phyloP scores from a whole-genome alignment of 1,140 invertebrate genomes.

The Trypoxylus dichotomus region DNA sequence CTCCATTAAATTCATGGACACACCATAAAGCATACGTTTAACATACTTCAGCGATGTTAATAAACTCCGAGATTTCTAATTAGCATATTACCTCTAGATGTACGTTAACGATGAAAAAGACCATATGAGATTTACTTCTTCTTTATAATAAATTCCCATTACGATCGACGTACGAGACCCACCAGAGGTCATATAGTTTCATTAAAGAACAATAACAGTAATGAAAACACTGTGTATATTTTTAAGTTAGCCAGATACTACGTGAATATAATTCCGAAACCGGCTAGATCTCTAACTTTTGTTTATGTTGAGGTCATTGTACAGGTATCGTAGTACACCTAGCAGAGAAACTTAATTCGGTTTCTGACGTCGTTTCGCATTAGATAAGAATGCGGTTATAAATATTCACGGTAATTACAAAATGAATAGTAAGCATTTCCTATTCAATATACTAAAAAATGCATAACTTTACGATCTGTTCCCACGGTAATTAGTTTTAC shows the following conservation, averaged over 20 bases:
- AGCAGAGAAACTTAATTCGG: not conserved
- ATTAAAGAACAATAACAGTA: slow-evolving; percentile 24
- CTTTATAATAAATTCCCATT: slow-evolving; percentile 15
- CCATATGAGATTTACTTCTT: slow-evolving; percentile 2
- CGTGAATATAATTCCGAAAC: slow-evolving; percentile 12
- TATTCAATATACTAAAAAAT: not conserved
- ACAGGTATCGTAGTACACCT: not conserved
- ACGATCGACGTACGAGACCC: slow-evolving; percentile 4
- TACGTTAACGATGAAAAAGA: not conserved
- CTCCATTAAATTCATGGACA: slow-evolving; percentile 13
- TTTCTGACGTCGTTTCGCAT: not conserved
- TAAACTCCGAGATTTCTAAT: slow-evolving; percentile 18
- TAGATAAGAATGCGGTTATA: not conserved
- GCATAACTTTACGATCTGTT: not conserved
- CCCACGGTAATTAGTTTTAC: not conserved
- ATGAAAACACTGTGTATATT: not conserved
- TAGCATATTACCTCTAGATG: slow-evolving; percentile 15
- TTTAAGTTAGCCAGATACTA: not conserved
- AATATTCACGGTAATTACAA: too few species aligned
- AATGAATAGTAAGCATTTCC: not conserved
- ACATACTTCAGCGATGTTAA: slow-evolving; percentile 14
- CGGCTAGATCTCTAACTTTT: not conserved
- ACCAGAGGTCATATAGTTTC: not conserved
- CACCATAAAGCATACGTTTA: not conserved
- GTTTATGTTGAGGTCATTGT: not conserved